phyloP scores from a whole-genome alignment of 2,113 vertebrate species.

The Tapirus terrestris region DNA sequence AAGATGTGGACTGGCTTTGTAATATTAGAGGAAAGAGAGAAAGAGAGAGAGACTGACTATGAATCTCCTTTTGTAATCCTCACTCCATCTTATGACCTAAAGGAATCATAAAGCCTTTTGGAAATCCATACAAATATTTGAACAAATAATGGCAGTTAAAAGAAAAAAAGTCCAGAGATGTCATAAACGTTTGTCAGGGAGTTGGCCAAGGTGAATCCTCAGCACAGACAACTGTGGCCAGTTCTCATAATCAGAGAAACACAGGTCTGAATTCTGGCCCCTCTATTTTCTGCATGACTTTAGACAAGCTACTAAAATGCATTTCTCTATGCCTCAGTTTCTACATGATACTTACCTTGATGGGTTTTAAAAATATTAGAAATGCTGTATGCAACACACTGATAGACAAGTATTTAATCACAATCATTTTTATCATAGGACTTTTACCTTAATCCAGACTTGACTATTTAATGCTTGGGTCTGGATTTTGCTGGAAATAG shows the following conservation, averaged over 20 bases:
- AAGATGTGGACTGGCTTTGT: background rate
- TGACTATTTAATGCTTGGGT: background rate
- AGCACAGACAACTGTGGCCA: background rate
- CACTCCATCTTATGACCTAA: background rate
- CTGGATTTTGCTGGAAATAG: background rate
- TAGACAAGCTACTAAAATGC: background rate
- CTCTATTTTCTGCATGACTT: background rate
- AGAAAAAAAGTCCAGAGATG: background rate
- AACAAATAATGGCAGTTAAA: background rate
- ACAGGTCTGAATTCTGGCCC: background rate
- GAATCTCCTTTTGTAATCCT: background rate
- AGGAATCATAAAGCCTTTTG: background rate
- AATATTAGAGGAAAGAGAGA: background rate
- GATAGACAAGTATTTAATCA: background rate
- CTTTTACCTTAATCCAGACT: background rate
- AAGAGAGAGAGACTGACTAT: accelerated
- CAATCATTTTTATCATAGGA: background rate
- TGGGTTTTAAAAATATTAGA: background rate
- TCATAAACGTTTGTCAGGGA: background rate
- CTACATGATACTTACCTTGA: too few species aligned
- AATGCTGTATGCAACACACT: background rate
- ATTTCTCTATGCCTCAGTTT: background rate
- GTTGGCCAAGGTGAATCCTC: background rate
- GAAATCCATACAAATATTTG: background rate
- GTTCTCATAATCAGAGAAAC: background rate